Evolutionary conservation across 2,797 vertebrate genomes (phyloP).

Genomic region (Kryptolebias ocellatus): DNA sequence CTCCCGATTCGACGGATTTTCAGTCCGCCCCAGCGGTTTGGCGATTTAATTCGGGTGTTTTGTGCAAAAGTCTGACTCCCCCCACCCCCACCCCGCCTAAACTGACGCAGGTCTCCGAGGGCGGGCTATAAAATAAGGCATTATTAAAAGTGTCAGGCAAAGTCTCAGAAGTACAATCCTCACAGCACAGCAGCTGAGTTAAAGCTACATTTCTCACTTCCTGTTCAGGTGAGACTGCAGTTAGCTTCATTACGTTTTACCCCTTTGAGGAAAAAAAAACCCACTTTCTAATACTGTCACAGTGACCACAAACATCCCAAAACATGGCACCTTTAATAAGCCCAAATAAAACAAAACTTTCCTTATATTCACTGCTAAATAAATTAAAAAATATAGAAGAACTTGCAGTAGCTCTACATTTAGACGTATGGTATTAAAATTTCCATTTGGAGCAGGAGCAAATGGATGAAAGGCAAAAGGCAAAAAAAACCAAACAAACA

Average conservation of each 20-base stretch:
- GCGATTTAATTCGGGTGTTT: constrained; percentile 3
- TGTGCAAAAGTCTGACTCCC: constrained; percentile 14
- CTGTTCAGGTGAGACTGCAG: constrained; percentile 19
- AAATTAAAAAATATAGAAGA: constrained; percentile 40
- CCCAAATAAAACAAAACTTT: constrained; percentile 29
- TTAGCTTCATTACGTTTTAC: not conserved
- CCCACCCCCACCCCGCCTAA: not conserved
- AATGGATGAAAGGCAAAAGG: constrained; percentile 24
- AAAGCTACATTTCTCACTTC: constrained; percentile 45
- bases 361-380: constrained; percentile 31
- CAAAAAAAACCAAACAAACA: not conserved
- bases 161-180: constrained; percentile 44
- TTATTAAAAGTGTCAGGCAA: constrained; percentile 30
- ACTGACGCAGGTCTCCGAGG: not conserved
- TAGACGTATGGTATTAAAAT: constrained; percentile 44
- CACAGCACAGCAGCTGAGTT: constrained; percentile 62
- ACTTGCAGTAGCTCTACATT: constrained; percentile 21
- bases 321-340: constrained; percentile 57
- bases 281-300: constrained; percentile 30
- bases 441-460: constrained; percentile 33
- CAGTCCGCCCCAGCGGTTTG: not conserved
- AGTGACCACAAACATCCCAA: constrained; percentile 11
- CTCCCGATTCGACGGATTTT: constrained; percentile 6
- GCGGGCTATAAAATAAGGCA: constrained; percentile 63
- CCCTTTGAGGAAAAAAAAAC: constrained; percentile 24